These are phyloP conservation scores for Scaptomyza montana DNA, from an alignment of 1,140 invertebrate species.

Conservation along the genomic window DNA sequence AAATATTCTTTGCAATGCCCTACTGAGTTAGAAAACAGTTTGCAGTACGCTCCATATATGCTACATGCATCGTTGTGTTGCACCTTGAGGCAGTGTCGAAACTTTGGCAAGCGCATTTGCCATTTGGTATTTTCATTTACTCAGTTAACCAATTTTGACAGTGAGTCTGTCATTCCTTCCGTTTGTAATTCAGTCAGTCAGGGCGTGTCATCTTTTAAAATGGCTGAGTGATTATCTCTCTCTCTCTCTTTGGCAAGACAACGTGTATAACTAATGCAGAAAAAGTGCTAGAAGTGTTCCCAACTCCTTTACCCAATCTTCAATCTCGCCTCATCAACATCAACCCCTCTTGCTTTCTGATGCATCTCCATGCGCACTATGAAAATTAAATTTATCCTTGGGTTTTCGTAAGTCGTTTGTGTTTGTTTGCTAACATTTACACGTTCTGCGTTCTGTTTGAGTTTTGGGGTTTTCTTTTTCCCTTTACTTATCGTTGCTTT, in stretches of 20 bases:
- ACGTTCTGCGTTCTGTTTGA: conserved; percentile 54
- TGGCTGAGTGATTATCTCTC: conserved; percentile 66
- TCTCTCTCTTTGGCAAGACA: conserved; percentile 27
- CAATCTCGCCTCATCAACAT: too few relatives aligned
- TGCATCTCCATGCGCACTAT: conserved; percentile 40
- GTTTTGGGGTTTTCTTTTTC: conserved; percentile 1
- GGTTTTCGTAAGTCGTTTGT: conserved; percentile 34
- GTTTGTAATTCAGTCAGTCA: background rate
- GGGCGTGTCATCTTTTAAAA: conserved; percentile 62
- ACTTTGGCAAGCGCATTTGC: conserved; percentile 15
- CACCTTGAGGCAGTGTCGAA: conserved; percentile 8
- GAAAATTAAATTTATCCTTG: conserved; percentile 69
- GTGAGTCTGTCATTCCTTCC: background rate
- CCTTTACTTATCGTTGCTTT: background rate
- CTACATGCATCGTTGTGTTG: conserved; percentile 1
- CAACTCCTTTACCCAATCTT: background rate
- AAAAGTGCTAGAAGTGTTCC: background rate
- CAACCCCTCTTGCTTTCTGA: background rate
- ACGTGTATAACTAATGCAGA: conserved; percentile 6
- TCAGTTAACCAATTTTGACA: conserved; percentile 9
- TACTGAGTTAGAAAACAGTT: too few relatives aligned
- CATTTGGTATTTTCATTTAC: conserved; percentile 37
- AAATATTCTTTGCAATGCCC: background rate
- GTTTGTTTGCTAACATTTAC: conserved; percentile 64
- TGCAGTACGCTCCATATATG: background rate